Conservation (phyloP, 2,888 invertebrate species). For the Mellilla xanthometata region DNA sequence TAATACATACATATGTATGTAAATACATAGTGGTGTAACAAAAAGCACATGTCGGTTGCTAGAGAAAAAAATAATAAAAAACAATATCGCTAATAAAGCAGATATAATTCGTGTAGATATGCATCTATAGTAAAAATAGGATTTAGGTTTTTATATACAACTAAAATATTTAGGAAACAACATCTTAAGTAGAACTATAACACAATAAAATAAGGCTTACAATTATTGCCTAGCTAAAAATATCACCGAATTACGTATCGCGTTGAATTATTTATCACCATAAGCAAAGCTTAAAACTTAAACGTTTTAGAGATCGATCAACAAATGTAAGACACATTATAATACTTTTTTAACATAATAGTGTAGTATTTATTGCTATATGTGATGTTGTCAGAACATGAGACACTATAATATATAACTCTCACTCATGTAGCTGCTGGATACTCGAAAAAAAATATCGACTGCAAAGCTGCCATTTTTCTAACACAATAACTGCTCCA, state of each 20-base stretch:
- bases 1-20: too few species aligned
- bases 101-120: slow-evolving; percentile 58
- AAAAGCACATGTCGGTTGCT: too few species aligned
- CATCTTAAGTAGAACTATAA: slow-evolving; percentile 51
- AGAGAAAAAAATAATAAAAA: slow-evolving; percentile 8
- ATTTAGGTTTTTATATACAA: slow-evolving; percentile 57
- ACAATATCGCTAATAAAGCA: slow-evolving; percentile 43
- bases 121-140: slow-evolving; percentile 58
- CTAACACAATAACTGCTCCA: too few species aligned
- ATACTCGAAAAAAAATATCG: too few species aligned
- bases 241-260: slow-evolving; percentile 81
- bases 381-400: too few species aligned
- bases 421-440: too few species aligned
- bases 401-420: too few species aligned
- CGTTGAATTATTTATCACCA: slow-evolving; percentile 63
- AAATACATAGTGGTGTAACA: too few species aligned
- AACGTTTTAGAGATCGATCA: slow-evolving; percentile 73
- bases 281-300: slow-evolving; percentile 56
- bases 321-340: slow-evolving; percentile 54
- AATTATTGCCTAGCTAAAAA: slow-evolving; percentile 57
- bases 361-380: too few species aligned
- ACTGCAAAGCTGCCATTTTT: too few species aligned
- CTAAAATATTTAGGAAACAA: slow-evolving; percentile 58
- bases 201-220: slow-evolving; percentile 62
- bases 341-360: slow-evolving; percentile 27